Conservation (phyloP, 2,113 vertebrate species). For the Grantiella picta region DNA sequence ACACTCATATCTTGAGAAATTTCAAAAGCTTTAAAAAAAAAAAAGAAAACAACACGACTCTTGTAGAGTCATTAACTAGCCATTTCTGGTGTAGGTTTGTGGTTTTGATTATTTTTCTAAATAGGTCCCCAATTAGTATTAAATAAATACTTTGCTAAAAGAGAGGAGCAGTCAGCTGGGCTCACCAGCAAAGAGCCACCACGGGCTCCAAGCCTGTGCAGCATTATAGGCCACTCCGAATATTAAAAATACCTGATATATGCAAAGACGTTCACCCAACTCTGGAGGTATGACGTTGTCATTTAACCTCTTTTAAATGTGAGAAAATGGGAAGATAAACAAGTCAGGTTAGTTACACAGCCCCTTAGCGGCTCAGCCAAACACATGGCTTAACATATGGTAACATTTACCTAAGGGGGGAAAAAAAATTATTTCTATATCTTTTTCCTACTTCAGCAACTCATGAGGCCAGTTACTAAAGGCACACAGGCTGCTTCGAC, state of each 20-base stretch:
- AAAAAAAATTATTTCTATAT: not conserved
- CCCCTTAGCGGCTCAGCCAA: not conserved
- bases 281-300: fast-evolving
- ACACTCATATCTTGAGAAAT: not conserved
- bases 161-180: not conserved
- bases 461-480: not conserved
- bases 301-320: not conserved
- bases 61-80: not conserved
- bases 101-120: not conserved
- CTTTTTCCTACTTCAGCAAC: not conserved
- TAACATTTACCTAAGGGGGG: not conserved
- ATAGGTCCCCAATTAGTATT: not conserved
- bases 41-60: not conserved
- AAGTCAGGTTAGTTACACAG: not conserved
- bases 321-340: not conserved
- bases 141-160: not conserved
- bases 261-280: not conserved
- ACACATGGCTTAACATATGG: not conserved
- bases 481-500: not conserved
- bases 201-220: fast-evolving
- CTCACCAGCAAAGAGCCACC: not conserved
- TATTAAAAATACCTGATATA: not conserved
- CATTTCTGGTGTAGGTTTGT: not conserved
- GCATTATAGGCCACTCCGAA: fast-evolving
- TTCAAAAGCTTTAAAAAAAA: not conserved